Evolutionary conservation across 1,140 invertebrate genomes (phyloP).

Genomic region (Harlomillsia oculata): DNA sequence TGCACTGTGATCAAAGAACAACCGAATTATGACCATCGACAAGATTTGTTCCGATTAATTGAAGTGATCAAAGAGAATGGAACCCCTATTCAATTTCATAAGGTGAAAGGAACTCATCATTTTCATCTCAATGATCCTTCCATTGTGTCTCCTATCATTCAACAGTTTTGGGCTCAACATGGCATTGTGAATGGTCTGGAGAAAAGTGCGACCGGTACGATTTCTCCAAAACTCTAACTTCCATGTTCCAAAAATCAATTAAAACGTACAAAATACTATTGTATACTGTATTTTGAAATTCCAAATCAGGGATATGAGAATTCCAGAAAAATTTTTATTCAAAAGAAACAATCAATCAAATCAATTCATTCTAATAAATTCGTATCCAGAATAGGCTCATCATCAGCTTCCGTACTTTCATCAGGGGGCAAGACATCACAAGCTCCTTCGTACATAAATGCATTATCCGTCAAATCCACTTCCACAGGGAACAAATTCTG

Average conservation of each 20-base stretch:
- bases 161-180: constrained; percentile 37
- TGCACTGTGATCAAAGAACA: constrained; percentile 18
- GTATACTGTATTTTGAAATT: too few relatives aligned
- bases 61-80: constrained; percentile 15
- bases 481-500: constrained; percentile 87
- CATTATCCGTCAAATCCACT: constrained; percentile 82
- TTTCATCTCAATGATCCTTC: constrained; percentile 40
- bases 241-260: too few relatives aligned
- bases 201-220: too few relatives aligned
- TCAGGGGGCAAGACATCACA: constrained; percentile 34
- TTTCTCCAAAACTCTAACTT: too few relatives aligned
- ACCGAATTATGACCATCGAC: constrained; percentile 7
- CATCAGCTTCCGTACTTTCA: constrained; percentile 22
- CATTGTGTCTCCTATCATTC: constrained; percentile 36
- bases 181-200: too few relatives aligned
- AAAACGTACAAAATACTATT: too few relatives aligned
- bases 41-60: constrained; percentile 2
- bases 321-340: too few relatives aligned
- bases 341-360: too few relatives aligned
- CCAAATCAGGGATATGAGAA: too few relatives aligned
- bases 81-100: constrained; percentile 29
- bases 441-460: constrained; percentile 76
- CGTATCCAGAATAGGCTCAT: neutral
- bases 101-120: constrained; percentile 41
- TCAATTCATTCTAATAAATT: too few relatives aligned